Evolutionary conservation across 2,888 invertebrate genomes (phyloP), one percentile per base, ranked within the genome.

Genomic region (Ecliptopera silaceata): DNA sequence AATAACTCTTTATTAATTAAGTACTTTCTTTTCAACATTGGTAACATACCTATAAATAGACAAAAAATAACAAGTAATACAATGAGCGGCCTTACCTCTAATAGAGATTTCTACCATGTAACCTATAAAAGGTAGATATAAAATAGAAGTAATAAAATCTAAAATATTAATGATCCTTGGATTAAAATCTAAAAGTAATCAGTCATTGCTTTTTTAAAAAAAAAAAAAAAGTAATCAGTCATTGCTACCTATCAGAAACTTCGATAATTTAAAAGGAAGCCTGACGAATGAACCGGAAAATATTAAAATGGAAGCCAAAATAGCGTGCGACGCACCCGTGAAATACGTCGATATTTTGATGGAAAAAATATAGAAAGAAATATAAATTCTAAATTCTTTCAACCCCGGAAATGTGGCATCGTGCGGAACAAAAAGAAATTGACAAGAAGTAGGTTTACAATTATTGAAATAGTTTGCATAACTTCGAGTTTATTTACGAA

Each of bases 221-320:
- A 36, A 36, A 15, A 6, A n/a, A n/a, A 36, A 15, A 36, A 36
- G 5, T 36, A 2, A 15, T 15, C 0, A 26, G n/a, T n/a, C n/a
- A n/a, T n/a, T n/a, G n/a, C 15, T 15, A 34, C 34, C 65, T 70
- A 80, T 79, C 79, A 75, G 79, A 83, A 81, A 77, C 73, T 81
- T 75, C 79, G 86, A 88, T 86, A 74, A 82, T 72, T 70, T 69
- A 70, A 82, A 89, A 90, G 86, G 84, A 75, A 71, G 84, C 84
- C 70, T 88, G 79, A 82, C 90, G 87, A 91, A 91, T 90, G 88
- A 64, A 83, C 80, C 88, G 85, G 84, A 90, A 91, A 90, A 90
- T 88, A 84, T 87, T 86, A 85, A 88, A 91, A 90, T 90, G 82
- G 85, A 86, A 88, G 84, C 76, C 79, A 84, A 82, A 90, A 86